Evolutionary conservation across 2,888 invertebrate species (phyloP), one percentile per base, ranked within the genome.

Genomic region (Sphaerophoria taeniata): DNA sequence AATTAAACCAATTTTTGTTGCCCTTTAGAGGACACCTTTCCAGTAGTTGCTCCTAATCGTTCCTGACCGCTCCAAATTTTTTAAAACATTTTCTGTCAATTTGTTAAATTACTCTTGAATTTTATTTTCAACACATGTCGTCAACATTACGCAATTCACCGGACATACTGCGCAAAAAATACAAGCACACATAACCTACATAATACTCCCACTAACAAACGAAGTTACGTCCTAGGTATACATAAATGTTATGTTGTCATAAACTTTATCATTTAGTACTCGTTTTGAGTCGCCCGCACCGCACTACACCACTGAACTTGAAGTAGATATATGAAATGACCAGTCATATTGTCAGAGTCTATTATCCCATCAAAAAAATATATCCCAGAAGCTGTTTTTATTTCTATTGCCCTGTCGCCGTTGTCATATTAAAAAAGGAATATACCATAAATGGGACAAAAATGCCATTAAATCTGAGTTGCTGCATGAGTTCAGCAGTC

Each of bases 381-480:
- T 24, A 24, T 24, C 24, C 67, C 67, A 39, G 16, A 67, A 67
- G 53, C 67, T 39, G 67, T 39, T 67, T 67, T 67, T 51, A 65
- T 65, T 65, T 65, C 65, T 49, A 65, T 63, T 67, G 65, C 65
- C 65, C 67, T 53, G 39, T 53, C 39, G 36, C 33, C 65, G 60
- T 43, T 60, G 60, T 60, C 60, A 60, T 60, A 60, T 43, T 60
- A 24, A 60, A 43, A 60, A 39, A 39, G 39, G 16, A 47, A 33
- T 0, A 24, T 11, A 16, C 16, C 31, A 51, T 43, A 60, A 60
- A 60, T 60, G 60, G 51, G 9, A 53, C 12, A 53, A 53, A 56
- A 67, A 24, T 39, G 39, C 67, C 39, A 67, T 67, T 67, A 67
- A 67, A 67, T 67, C 53, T 67, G 53, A 67, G 67, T 67, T 67